Conservation (phyloP, 2,888 invertebrate species). For the Cheilosia grossa region DNA sequence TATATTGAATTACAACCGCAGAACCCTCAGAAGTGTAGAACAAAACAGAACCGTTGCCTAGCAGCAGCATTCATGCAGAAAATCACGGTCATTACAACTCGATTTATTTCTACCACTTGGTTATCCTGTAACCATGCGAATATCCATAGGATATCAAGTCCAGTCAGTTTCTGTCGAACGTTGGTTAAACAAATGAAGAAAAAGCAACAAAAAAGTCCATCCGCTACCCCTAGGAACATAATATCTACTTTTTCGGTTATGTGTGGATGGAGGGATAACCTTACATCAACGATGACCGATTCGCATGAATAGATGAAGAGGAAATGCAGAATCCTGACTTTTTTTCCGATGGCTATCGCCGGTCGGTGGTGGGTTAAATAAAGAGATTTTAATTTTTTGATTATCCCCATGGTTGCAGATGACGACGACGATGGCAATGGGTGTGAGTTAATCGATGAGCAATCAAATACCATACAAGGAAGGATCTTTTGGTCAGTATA, state of each 20-base stretch:
- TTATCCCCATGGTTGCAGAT: conserved; percentile 76
- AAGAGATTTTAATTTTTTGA: conserved; percentile 83
- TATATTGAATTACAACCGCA: conserved; percentile 48
- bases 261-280: conserved; percentile 55
- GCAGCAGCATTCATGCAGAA: conserved; percentile 60
- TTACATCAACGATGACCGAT: conserved; percentile 74
- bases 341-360: conserved; percentile 11
- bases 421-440: conserved; percentile 29
- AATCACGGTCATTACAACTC: conserved; percentile 64
- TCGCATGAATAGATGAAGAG: conserved; percentile 69
- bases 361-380: conserved; percentile 76
- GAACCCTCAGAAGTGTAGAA: background rate
- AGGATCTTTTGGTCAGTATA: conserved; percentile 48
- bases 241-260: conserved; percentile 27
- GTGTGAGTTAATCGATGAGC: conserved; percentile 54
- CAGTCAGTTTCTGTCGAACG: conserved; percentile 26
- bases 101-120: conserved; percentile 20
- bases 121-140: conserved; percentile 43
- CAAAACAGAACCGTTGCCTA: conserved; percentile 41
- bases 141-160: conserved; percentile 33
- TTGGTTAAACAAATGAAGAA: conserved; percentile 3
- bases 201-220: conserved; percentile 33
- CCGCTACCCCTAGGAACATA: conserved; percentile 53
- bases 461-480: conserved; percentile 36
- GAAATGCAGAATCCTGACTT: conserved; percentile 61